These are phyloP conservation scores for Lottia gigantea DNA, from an alignment of 2,888 invertebrate genomes.

Conservation along the genomic window DNA sequence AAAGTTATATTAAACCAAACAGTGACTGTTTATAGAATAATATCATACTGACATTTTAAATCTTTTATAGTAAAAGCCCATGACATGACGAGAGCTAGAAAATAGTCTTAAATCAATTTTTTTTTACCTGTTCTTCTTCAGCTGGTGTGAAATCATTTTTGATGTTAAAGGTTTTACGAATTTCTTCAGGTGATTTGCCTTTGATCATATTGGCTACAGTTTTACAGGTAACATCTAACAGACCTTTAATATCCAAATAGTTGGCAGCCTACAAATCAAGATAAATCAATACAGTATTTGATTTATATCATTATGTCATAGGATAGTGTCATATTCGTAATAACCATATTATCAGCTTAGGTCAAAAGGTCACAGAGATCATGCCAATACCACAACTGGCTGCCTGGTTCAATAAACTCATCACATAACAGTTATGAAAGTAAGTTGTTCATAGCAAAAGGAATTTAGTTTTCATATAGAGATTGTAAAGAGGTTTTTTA, in stretches of 20 bases:
- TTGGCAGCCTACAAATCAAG: slow-evolving; percentile 80
- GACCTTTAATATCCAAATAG: slow-evolving; percentile 88
- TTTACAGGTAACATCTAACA: slow-evolving; percentile 97
- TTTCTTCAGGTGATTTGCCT: slow-evolving; percentile 97
- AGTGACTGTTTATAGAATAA: neutral
- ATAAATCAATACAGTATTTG: neutral
- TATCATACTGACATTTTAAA: neutral
- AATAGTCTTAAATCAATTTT: neutral
- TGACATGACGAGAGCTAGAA: neutral
- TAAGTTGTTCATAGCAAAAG: too few species aligned
- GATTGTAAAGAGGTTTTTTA: too few species aligned
- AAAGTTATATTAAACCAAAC: too few species aligned
- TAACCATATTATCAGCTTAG: too few species aligned
- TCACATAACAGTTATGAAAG: too few species aligned
- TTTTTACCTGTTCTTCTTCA: slow-evolving; percentile 91
- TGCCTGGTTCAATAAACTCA: too few species aligned
- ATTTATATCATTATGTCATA: too few species aligned
- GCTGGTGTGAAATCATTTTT: slow-evolving; percentile 93
- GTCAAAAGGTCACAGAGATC: too few species aligned
- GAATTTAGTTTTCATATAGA: too few species aligned
- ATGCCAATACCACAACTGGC: too few species aligned
- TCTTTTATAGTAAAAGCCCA: too few species aligned
- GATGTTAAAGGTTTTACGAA: slow-evolving; percentile 95
- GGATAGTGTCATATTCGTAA: too few species aligned
- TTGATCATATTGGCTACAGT: slow-evolving; percentile 99